These are phyloP conservation scores for Phalacrocorax brasilianus DNA, from an alignment of 2,113 vertebrate genomes.

Conservation along the genomic window DNA sequence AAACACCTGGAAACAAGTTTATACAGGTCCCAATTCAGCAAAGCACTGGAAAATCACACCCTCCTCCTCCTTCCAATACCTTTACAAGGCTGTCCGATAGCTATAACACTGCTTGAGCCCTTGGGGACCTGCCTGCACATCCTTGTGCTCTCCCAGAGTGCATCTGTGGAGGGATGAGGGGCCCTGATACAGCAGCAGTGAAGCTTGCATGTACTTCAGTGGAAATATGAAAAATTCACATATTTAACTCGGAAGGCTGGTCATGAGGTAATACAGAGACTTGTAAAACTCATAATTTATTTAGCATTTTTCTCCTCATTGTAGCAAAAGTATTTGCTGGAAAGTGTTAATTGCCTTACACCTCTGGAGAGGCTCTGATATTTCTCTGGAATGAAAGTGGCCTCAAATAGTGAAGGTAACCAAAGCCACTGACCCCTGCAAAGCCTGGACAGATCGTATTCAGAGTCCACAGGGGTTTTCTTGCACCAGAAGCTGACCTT, in stretches of 20 bases:
- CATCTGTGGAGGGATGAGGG: not conserved
- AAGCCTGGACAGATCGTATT: not conserved
- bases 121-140: not conserved
- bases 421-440: accelerated
- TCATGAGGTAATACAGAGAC: not conserved
- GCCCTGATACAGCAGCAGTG: not conserved
- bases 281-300: not conserved
- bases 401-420: not conserved
- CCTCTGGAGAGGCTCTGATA: not conserved
- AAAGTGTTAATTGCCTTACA: not conserved
- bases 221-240: not conserved
- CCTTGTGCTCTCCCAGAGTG: not conserved
- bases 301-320: not conserved
- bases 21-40: not conserved
- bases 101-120: not conserved
- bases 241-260: not conserved
- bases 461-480: accelerated
- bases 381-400: not conserved
- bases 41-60: not conserved
- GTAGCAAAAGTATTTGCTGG: not conserved
- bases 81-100: not conserved
- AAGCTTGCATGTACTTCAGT: not conserved
- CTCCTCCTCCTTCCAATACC: not conserved
- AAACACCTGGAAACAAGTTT: not conserved
- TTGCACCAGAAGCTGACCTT: not conserved